Evolutionary conservation across 2,888 invertebrate genomes (phyloP), one percentile per base, ranked within the genome.

Genomic region (Coleophora deauratella): DNA sequence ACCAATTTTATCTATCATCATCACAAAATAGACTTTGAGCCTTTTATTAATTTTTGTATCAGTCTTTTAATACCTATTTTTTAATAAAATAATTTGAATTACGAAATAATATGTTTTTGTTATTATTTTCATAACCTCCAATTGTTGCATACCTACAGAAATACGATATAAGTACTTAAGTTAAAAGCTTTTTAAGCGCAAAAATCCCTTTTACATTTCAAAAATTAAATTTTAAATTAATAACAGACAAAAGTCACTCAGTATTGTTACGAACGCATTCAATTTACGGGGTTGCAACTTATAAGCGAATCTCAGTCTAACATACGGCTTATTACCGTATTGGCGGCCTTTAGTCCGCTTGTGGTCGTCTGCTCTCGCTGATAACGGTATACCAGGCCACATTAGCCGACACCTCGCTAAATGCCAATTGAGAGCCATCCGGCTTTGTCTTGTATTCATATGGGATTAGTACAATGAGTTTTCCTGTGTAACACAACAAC

Each of bases 21-120:
- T 51, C 43, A 58, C 55, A 59, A 57, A 54, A 59, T 51, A 54
- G 58, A 52, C 55, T 53, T 52, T 46, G 41, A 39, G 45, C 50
- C 55, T 58, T 69, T 71, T 73, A 76, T 80, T 67, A 71, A 79
- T 82, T 21, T 72, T 77, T 81, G 72, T 79, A 75, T 73, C 70
- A 71, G 69, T 76, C 76, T 76, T 71, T 74, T 71, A 70, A 76
- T 68, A 77, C 71, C 69, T 81, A 82, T 84, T 84, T 75, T 69
- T 81, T 73, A 81, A 79, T 79, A 81, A 81, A 82, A 80, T 73
- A 68, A 79, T 65, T 67, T 72, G 69, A 78, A 80, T 60, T 65
- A 73, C 63, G 66, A 61, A 60, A 45, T 34, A 36, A 28, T 10
- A 43, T 35, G 40, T 40, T 46, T 72, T 69, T 63, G 50, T 58